Percentiles rank a stretch among this genome's conserved stretches.
Conservation (phyloP, 2,888 invertebrate species). For the Apotomis betuletana region DNA sequence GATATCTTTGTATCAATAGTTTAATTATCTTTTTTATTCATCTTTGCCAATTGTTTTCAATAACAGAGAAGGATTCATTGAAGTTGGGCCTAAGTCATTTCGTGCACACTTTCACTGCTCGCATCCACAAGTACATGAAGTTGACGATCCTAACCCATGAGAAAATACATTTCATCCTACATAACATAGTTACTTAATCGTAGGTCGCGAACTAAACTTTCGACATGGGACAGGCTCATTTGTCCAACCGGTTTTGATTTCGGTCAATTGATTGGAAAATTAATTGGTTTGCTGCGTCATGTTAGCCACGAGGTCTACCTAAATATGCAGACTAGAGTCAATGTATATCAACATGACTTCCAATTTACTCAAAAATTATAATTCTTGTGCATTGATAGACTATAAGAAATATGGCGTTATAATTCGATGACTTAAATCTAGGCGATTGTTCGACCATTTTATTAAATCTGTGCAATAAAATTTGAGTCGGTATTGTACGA, state of each 20-base stretch:
- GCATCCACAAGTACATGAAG: background rate
- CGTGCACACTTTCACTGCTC: background rate
- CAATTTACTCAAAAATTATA: too few relatives aligned
- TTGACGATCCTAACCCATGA: constrained; percentile 6
- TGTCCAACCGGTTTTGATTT: constrained; percentile 70
- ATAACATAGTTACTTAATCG: constrained; percentile 72
- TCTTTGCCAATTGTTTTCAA: too few relatives aligned
- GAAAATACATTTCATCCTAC: constrained; percentile 60
- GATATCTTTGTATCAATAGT: too few relatives aligned
- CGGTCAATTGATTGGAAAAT: constrained; percentile 76
- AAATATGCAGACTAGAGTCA: background rate
- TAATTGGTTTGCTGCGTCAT: constrained; percentile 70
- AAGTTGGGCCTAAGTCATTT: background rate
- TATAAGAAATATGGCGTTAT: too few relatives aligned
- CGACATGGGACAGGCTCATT: constrained; percentile 68
- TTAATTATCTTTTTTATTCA: too few relatives aligned
- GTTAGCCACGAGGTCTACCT: constrained; percentile 45
- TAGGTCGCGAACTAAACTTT: constrained; percentile 75
- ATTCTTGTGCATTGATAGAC: too few relatives aligned
- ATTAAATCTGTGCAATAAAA: too few relatives aligned
- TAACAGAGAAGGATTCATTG: too few relatives aligned
- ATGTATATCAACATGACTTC: too few relatives aligned
- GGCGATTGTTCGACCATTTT: too few relatives aligned
- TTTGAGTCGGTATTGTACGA: too few relatives aligned
- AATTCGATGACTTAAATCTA: too few relatives aligned